A percentile compares a stretch with the other conserved stretches of the same genome.
These are phyloP conservation scores for Colletes latitarsis DNA, from an alignment of 1,140 invertebrate genomes.

Conservation along the genomic window DNA sequence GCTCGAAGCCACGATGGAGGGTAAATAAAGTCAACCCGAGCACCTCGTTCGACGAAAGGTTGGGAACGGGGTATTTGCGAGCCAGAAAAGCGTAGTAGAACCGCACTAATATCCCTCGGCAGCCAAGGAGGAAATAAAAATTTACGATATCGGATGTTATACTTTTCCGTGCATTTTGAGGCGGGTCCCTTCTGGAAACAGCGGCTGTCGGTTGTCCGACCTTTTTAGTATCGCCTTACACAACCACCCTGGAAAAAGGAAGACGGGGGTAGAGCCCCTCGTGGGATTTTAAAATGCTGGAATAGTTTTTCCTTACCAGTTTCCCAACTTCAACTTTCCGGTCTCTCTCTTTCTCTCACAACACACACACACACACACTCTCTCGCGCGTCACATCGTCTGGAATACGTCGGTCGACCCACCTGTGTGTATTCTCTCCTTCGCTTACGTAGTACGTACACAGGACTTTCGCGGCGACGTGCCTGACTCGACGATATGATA, in stretches of 20 bases:
- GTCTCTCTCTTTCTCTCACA: neutral
- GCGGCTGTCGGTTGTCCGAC: conserved; percentile 9
- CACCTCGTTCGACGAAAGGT: too few species aligned
- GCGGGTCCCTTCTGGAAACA: conserved; percentile 16
- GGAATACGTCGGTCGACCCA: conserved; percentile 24
- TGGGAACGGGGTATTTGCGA: neutral
- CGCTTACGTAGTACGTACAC: neutral
- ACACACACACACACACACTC: too few species aligned
- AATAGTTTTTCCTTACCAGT: conserved; percentile 40
- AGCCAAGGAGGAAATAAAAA: neutral
- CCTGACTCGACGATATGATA: conserved; percentile 9
- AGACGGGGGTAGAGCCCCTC: conserved; percentile 29
- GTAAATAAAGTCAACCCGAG: too few species aligned
- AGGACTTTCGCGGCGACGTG: conserved; percentile 1
- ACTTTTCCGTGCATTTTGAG: conserved; percentile 23
- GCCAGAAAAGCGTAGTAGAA: too few species aligned
- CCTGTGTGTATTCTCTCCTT: conserved; percentile 15
- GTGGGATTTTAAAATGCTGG: conserved; percentile 44
- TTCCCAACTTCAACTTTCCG: conserved; percentile 35
- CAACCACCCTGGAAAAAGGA: conserved; percentile 20
- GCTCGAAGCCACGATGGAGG: too few species aligned
- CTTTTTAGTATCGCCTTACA: conserved; percentile 34
- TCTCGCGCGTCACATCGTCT: too few species aligned
- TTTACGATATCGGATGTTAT: conserved; percentile 21
- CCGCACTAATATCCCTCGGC: neutral